Evolutionary conservation across 2,797 vertebrate species (phyloP), one percentile per base, ranked within the genome.

Genomic region (Hylomyscus alleni): DNA sequence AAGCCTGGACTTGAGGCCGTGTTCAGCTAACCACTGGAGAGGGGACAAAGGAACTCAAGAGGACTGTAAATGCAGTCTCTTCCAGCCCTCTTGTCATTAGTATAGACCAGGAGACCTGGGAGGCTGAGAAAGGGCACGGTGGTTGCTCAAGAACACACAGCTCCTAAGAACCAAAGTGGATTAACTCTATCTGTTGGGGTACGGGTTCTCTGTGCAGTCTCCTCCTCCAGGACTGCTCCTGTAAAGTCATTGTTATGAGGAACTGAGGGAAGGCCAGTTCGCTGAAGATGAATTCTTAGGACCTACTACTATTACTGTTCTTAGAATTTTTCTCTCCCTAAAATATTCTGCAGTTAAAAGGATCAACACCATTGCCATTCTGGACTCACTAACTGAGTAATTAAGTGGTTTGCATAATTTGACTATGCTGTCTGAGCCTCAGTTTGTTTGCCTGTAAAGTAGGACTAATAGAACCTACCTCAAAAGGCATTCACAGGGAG

Each of bases 401-500:
- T 26, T 81, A 91, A 72, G 90, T 54, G 40, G 40, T 65, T 85
- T 84, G 72, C 77, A 11, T 93, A 56, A 96, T 95, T 93, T 86
- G 52, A 60, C 88, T 85, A 62, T 91, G 67, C 34, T 50, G 31
- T 62, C 81, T 47, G 11, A 88, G 81, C 82, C 85, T 96, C 60
- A 44, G 65, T 97, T 89, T 96, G 91, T 90, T 91, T 52, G 76
- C 83, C 52, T 90, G 47, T 89, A 96, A 73, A 75, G 69, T 94
- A 50, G 65, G 44, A 20, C 44, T 93, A 88, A 85, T 54, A 50
- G 31, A 81, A 44, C 40, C 13, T 67, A 90, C 24, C 83, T 93
- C 89, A 93, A 76, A 96, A 52, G 83, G 69, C 13, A 86, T 72
- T 89, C 85, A 40, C 69, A 52, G 93, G 13, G 84, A 96, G 44